Evolutionary conservation across 2,888 invertebrate genomes (phyloP), one percentile per base, ranked within the genome.

Genomic region (Linnaemya vulpina): DNA sequence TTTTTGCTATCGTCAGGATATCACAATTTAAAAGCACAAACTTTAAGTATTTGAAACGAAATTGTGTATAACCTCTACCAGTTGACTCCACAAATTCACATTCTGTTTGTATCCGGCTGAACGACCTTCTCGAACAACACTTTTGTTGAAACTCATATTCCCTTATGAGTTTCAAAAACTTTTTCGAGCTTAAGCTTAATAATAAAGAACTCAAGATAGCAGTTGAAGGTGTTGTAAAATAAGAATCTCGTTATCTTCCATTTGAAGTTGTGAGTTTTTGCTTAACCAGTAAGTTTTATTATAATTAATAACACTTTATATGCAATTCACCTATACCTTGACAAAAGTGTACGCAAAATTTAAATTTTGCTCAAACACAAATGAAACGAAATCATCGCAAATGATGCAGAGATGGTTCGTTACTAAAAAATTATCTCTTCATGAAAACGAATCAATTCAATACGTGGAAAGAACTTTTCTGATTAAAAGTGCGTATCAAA

Each of bases 121-220:
- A 58, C 53, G 74, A 51, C 49, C 62, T 40, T 51, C 20, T 15
- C 51, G n/a, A 53, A 40, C 51, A 53, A 63, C 20, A 67, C 58
- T 76, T 63, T 38, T 11, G 46, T 9, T n/a, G 35, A 49, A n/a
- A n/a, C n/a, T n/a, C n/a, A n/a, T 38, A 22, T 35, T 58, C 49
- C 38, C 58, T 68, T 46, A 67, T 76, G 58, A 76, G 17, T 76
- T 58, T 46, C 67, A 15, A 22, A 38, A 67, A 68, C 46, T 60
- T 68, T 76, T 5, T 20, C 46, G 38, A 60, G 22, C 49, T 76
- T 35, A 67, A 58, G 40, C 25, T 63, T 60, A 22, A 75, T 11
- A 53, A 49, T 3, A 38, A 40, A 55, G 20, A 20, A 15, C 22
- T 30, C 58, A 46, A 60, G 49, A 22, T 62, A 73, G 22, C 35